phyloP scores from a whole-genome alignment of 1,140 invertebrate species.

The Pseudachorutes palmiensis region DNA sequence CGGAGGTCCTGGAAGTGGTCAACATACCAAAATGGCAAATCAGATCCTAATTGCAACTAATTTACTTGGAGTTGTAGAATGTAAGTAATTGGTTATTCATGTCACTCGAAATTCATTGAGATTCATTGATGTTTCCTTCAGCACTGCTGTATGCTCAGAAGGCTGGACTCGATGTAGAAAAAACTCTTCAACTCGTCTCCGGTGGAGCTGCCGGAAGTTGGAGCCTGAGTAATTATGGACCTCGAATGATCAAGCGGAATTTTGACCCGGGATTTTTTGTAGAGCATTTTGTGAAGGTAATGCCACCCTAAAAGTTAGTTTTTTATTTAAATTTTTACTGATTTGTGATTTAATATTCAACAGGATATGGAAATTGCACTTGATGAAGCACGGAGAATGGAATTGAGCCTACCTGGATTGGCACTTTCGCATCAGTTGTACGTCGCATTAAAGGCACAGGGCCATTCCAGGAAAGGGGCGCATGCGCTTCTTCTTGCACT shows the following conservation, averaged over 20 bases:
- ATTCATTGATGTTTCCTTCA: background rate
- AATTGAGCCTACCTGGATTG: constrained; percentile 22
- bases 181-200: constrained; percentile 19
- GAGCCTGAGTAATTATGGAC: constrained; percentile 20
- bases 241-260: constrained; percentile 21
- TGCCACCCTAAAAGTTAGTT: background rate
- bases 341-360: background rate
- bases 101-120: background rate
- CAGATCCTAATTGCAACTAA: constrained; percentile 25
- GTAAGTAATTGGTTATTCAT: background rate
- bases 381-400: constrained; percentile 21
- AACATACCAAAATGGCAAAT: constrained; percentile 30
- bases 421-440: constrained; percentile 23
- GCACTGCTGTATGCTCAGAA: constrained; percentile 24
- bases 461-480: constrained; percentile 13
- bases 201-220: constrained; percentile 25
- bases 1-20: constrained; percentile 16
- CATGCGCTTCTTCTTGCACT: constrained; percentile 20
- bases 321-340: constrained; percentile 10
- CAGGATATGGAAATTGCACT: constrained; percentile 30
- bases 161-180: constrained; percentile 22
- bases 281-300: constrained; percentile 28
- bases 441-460: constrained; percentile 25
- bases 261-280: constrained; percentile 28
- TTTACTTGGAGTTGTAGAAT: constrained; percentile 24